Base-by-base conservation (phyloP, 2,113 vertebrate genomes). In the Ammodytes marinus region DNA sequence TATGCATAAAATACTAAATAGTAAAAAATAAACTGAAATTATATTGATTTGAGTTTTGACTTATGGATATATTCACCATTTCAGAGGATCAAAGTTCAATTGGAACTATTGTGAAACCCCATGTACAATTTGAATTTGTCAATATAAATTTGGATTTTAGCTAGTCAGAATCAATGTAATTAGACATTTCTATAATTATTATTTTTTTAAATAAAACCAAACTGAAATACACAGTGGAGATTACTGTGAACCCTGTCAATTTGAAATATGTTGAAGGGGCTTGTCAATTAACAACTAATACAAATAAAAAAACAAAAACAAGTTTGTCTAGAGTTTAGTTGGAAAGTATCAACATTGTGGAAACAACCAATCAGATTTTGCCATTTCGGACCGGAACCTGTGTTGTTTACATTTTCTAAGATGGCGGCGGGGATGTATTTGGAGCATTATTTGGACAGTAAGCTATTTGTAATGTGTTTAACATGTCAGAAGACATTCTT, bases 381-480 rank as follows among this genome's bases (percentile, higher is more conserved):
- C 52, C 45, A 13, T 77, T 59, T 61, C 40, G 27, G 27, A 73
- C 88, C 92, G 94, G 94, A 95, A 94, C 79, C 90, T 86, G 88
- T 81, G 84, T 94, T 94, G 91, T 95, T 95, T 94, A 94, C 91
- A 87, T 93, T 93, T 89, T 92, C 88, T 88, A 95, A 93, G 90
- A 96, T 96, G 95, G 95, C 95, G 91, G 95, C 94, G 70, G 95
- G 94, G 86, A 95, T 96, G 93, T 96, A 96, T 83, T 91, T 96
- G 91, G 95, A 96, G 79, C 95, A 96, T 89, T 96, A 96, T 90
- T 90, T 96, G 84, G 95, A 96, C 86, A 95, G 95, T 96, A 92
- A 92, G 95, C 82, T 52, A 35, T 64, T 61, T 69, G 47, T 55
- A 40, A 4, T 4, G 5, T 4, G 46, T 54, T 78, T 1, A 15